These are phyloP conservation scores for Neotoxoptera formosana DNA, from an alignment of 1,140 invertebrate species.

Conservation along the genomic window DNA sequence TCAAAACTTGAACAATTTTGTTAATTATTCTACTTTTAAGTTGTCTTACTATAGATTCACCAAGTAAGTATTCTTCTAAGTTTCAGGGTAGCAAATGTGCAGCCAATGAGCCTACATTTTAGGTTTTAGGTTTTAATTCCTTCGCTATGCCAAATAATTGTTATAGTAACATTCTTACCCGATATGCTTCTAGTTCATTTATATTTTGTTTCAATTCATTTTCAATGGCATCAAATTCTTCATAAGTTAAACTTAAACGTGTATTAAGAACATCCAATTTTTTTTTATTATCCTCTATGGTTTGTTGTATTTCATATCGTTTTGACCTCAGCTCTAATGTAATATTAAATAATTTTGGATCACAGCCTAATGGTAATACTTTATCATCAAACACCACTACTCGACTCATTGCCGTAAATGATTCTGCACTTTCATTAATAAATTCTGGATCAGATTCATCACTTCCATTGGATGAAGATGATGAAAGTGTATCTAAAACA, in stretches of 20 bases:
- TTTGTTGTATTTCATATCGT: conserved; percentile 7
- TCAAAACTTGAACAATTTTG: too few species aligned
- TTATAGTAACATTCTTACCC: not conserved
- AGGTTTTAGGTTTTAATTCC: not conserved
- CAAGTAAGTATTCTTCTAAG: not conserved
- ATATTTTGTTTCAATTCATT: not conserved
- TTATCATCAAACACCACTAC: not conserved
- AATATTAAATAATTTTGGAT: conserved; percentile 37
- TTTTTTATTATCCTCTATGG: conserved; percentile 13
- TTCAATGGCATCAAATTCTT: not conserved
- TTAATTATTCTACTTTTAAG: not conserved
- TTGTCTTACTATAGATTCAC: not conserved
- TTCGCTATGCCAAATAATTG: not conserved
- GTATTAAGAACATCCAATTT: not conserved
- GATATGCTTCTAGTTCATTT: conserved; percentile 22
- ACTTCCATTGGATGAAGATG: conserved; percentile 9
- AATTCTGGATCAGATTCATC: conserved; percentile 1
- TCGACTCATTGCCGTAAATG: not conserved
- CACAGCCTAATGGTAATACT: conserved; percentile 29
- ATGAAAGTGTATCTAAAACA: conserved; percentile 43
- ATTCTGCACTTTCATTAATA: not conserved
- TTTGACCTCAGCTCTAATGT: conserved; percentile 33
- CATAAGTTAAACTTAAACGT: not conserved
- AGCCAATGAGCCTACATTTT: not conserved
- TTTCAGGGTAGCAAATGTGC: not conserved